phyloP scores from a whole-genome alignment of 2,888 invertebrate species.

The Oeneis ivallda region DNA sequence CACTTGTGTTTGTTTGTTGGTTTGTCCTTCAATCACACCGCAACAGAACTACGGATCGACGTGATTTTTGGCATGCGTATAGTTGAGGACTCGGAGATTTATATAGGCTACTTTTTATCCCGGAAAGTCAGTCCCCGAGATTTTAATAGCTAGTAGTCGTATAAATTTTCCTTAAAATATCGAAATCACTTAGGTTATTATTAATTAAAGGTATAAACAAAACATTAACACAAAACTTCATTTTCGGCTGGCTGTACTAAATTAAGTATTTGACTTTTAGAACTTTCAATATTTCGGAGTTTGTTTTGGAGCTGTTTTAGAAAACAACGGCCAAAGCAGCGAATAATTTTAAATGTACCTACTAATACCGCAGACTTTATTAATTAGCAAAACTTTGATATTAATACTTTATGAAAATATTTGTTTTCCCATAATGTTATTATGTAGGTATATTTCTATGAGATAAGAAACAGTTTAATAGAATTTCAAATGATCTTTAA shows the following conservation, averaged over 20 bases:
- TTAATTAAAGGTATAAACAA: not conserved
- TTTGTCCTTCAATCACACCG: too few species aligned
- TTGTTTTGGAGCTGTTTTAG: not conserved
- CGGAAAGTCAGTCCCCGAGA: too few species aligned
- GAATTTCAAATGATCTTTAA: too few species aligned
- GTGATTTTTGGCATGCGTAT: too few species aligned
- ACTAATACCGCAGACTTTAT: constrained; percentile 2
- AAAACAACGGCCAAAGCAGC: not conserved
- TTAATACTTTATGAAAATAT: not conserved
- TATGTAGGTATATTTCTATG: too few species aligned
- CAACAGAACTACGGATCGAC: too few species aligned
- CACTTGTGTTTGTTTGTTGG: too few species aligned
- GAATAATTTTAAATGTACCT: not conserved
- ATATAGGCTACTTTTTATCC: too few species aligned
- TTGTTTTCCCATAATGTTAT: too few species aligned
- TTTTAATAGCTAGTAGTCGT: too few species aligned
- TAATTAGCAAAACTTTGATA: not conserved
- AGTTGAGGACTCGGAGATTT: too few species aligned
- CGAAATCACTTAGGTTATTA: not conserved
- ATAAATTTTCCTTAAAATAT: not conserved
- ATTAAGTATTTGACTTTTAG: constrained; percentile 6
- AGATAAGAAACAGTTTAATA: too few species aligned
- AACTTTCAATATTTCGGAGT: not conserved
- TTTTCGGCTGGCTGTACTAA: not conserved
- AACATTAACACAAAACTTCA: not conserved